phyloP scores from a whole-genome alignment of 2,797 vertebrate species.

The Coracias cyanogaster region DNA sequence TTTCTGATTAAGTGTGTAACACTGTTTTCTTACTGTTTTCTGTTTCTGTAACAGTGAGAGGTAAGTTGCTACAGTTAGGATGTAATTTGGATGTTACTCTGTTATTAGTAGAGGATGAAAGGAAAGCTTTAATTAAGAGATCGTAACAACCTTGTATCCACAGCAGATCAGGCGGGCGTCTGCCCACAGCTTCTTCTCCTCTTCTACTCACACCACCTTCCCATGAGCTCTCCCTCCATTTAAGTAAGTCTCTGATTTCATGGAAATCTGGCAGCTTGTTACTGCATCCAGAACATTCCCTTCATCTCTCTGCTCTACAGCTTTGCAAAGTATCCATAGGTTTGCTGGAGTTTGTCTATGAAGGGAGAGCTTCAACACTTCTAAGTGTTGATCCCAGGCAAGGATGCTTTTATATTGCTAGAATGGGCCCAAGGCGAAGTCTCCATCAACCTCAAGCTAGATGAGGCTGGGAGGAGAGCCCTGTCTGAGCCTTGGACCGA shows the following conservation, averaged over 20 bases:
- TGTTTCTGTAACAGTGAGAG: neutral
- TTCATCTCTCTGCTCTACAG: neutral
- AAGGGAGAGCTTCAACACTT: neutral
- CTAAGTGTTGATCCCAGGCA: neutral
- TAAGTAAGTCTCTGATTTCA: neutral
- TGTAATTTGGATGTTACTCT: neutral
- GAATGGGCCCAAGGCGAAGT: neutral
- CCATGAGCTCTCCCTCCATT: neutral
- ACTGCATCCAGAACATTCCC: neutral
- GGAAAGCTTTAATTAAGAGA: slow-evolving; percentile 47
- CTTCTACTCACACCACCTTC: slow-evolving; percentile 29
- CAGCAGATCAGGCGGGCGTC: slow-evolving; percentile 7
- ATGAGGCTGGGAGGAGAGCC: neutral
- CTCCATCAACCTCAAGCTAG: neutral
- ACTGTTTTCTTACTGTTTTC: neutral
- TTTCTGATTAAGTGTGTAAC: neutral
- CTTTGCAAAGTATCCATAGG: neutral
- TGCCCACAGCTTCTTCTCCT: slow-evolving; percentile 24
- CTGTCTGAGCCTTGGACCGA: neutral
- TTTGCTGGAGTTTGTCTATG: neutral
- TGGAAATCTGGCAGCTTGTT: neutral
- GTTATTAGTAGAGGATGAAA: neutral
- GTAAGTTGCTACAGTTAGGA: neutral
- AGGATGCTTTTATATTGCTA: neutral
- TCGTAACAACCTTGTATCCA: neutral